Evolutionary conservation across 2,113 vertebrate genomes (phyloP).

Genomic region (Scolopax mira): DNA sequence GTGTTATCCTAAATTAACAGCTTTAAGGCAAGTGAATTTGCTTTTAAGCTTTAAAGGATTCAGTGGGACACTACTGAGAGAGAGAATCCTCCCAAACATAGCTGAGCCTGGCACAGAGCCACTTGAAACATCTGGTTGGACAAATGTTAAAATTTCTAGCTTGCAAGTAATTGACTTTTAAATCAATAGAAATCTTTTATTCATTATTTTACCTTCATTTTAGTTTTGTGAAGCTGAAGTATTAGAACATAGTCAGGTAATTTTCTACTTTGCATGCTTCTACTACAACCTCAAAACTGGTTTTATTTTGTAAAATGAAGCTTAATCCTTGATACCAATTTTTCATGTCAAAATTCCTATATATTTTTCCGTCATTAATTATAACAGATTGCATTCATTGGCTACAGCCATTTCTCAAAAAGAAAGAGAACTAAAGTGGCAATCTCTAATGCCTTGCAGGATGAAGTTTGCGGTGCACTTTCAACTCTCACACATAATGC

Average conservation of each 20-base stretch:
- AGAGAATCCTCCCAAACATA: neutral
- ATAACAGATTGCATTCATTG: neutral
- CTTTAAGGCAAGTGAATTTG: neutral
- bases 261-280: neutral
- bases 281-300: neutral
- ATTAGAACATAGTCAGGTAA: neutral
- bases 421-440: neutral
- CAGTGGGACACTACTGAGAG: neutral
- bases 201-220: slow-evolving; percentile 18
- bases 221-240: slow-evolving; percentile 9
- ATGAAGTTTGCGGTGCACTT: neutral
- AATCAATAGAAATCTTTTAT: neutral
- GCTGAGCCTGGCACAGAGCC: neutral
- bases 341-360: slow-evolving; percentile 11
- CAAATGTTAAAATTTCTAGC: neutral
- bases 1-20: neutral
- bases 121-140: slow-evolving; percentile 14
- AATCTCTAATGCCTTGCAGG: neutral
- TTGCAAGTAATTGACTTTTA: neutral
- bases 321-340: neutral
- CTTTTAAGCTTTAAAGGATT: slow-evolving; percentile 1
- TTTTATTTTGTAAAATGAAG: neutral
- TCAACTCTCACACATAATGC: neutral
- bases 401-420: neutral
- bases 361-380: neutral